Evolutionary conservation across 1,140 invertebrate species (phyloP), one percentile per base, ranked within the genome.

Genomic region (Drosophila mayri): DNA sequence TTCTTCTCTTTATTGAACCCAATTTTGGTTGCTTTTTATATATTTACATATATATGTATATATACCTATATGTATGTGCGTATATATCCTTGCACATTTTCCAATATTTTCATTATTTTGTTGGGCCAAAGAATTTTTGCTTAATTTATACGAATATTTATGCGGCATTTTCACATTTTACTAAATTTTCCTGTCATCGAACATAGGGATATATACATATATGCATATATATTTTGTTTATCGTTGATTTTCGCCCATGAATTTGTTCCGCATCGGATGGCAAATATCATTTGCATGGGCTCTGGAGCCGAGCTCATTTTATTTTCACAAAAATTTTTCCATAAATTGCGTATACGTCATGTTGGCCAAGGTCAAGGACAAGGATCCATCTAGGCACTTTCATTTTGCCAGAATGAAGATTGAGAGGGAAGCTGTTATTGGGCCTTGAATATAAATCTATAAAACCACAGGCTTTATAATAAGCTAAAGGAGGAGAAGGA

Each of bases 1-100:
- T 25, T 66, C 43, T 25, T 46, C 10, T 8, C 18, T 18, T 84
- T 84, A 84, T 84, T 84, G 77, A 77, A 67, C 77, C 59, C 72
- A 84, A 84, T 84, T 84, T 76, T 68, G 78, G 61, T 67, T 76
- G 20, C 35, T 37, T 47, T 32, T 32, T 46, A 30, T 8, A 30
- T 30, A 30, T 30, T 7, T 30, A 30, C 8, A 30, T 4, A 32
- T 32, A 32, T 35, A 11, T 59, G n/a, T 67, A 72, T 41, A 58
- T 63, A 43, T 43, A 22, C 28, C 3, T 20, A 32, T 40, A 20
- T 22, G 38, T 40, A 35, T 46, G 32, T 37, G 35, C 40, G 32
- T 46, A 46, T 35, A 65, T 49, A 47, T 41, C 49, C 30, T 63
- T 1, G 1, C 32, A 44, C 5, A 47, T 64, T 37, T 32, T 25